Evolutionary conservation across 2,113 vertebrate genomes (phyloP), one percentile per base, ranked within the genome.

Genomic region (Stigmatopora argus): DNA sequence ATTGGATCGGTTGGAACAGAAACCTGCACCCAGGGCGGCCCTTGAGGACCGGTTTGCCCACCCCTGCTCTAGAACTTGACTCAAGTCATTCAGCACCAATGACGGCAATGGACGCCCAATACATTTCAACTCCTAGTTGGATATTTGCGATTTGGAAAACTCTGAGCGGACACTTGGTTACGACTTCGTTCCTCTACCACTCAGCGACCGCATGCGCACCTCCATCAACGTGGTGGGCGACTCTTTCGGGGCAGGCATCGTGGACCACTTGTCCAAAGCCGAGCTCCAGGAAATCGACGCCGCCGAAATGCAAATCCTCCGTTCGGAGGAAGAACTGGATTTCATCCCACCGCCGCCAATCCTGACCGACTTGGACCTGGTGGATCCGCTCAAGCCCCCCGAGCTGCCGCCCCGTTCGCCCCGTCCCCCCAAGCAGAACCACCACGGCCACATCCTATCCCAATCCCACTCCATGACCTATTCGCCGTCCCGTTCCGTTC

Each of bases 141-240:
- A 38, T 38, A 5, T 38, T 38, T 38, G 35, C 35, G 35, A 38
- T 41, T 41, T 41, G 38, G 38, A 7, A 41, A 41, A 41, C 5
- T 41, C 38, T 52, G 19, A 53, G 11, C 31, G 14, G 1, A 55
- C 11, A 55, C 52, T 26, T 47, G 12, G 14, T 48, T 17, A 31
- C 3, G 53, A 56, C 53, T 26, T 6, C 26, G 6, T 31, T 14
- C 53, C 0, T 56, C 4, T 56, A 17, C 58, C 59, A 21, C 48
- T 51, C 77, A 93, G 92, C 9, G 92, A 94, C 79, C 78, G 92
- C 31, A 90, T 94, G 92, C 88, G 92, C 2, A 94, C 92, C 45
- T 93, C 92, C 73, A 92, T 93, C 80, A 94, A 93, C 2, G 92
- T 93, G 62, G 91, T 94, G 12, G 92, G 92, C 0, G 92, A 94